Conservation (phyloP, 2,888 invertebrate genomes). For the Oscheius sp. region DNA sequence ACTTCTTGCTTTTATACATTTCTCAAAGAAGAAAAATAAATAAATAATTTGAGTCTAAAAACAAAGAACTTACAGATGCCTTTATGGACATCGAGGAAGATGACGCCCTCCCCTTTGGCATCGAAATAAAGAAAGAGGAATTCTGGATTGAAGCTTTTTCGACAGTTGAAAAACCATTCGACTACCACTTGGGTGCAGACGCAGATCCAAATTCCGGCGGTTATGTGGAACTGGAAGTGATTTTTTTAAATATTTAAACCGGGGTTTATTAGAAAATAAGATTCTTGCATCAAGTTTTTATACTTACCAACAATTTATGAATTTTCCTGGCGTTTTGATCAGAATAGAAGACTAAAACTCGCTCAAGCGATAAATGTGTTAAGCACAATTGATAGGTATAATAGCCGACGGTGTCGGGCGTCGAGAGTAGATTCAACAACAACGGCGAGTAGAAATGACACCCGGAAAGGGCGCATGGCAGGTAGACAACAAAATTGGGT, state of each 20-base stretch:
- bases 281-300: no score
- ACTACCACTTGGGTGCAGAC: constrained; percentile 73
- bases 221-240: constrained; percentile 3
- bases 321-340: background rate
- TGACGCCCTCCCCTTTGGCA: background rate
- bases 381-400: constrained; percentile 18
- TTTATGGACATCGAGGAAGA: background rate
- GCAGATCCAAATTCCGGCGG: background rate
- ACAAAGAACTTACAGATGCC: background rate
- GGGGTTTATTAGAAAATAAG: no score
- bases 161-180: constrained; percentile 78
- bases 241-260: no score
- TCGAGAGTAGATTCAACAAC: constrained; percentile 6
- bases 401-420: constrained; percentile 20
- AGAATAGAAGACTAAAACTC: constrained; percentile 14
- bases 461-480: constrained; percentile 7
- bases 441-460: background rate
- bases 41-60: background rate
- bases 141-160: constrained; percentile 95
- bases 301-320: background rate
- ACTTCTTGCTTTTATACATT: background rate
- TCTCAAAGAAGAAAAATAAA: background rate
- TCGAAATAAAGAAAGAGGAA: constrained; percentile 77
- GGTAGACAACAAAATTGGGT: constrained; percentile 4
- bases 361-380: constrained; percentile 1